These are phyloP conservation scores for Rissa tridactyla DNA, from an alignment of 2,113 vertebrate genomes.

Conservation along the genomic window DNA sequence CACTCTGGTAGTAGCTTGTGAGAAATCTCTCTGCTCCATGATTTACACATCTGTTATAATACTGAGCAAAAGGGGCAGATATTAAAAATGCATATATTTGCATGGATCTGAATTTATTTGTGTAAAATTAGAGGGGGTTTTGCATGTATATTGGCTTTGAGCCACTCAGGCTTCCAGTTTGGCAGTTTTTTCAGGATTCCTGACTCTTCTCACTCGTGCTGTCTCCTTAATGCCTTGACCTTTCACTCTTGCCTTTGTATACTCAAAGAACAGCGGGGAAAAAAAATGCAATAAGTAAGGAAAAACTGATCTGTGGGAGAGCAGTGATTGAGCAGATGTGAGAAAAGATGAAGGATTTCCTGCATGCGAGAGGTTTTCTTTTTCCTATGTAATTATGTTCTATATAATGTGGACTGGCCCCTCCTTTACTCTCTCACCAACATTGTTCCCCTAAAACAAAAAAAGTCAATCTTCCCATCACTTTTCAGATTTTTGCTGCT, in stretches of 20 bases:
- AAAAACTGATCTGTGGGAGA: neutral
- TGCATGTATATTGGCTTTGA: neutral
- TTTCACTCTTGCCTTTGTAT: neutral
- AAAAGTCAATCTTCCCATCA: neutral
- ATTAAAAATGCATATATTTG: neutral
- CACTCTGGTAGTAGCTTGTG: neutral
- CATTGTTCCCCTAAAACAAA: neutral
- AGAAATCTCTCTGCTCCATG: neutral
- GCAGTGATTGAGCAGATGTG: neutral
- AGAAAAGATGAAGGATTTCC: neutral
- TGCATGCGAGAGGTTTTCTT: neutral
- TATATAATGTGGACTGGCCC: fast-evolving
- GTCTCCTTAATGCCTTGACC: neutral
- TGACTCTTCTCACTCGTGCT: fast-evolving
- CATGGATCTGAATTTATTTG: neutral
- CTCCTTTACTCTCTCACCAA: neutral
- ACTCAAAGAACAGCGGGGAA: neutral
- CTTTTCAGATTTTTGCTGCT: neutral
- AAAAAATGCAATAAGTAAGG: neutral
- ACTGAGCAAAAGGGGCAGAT: neutral
- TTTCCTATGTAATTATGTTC: neutral
- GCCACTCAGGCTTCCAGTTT: neutral
- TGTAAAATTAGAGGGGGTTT: neutral
- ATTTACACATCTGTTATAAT: neutral
- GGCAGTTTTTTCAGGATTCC: neutral